Evolutionary conservation across 2,797 vertebrate species (phyloP).

Genomic region (Pampus argenteus): DNA sequence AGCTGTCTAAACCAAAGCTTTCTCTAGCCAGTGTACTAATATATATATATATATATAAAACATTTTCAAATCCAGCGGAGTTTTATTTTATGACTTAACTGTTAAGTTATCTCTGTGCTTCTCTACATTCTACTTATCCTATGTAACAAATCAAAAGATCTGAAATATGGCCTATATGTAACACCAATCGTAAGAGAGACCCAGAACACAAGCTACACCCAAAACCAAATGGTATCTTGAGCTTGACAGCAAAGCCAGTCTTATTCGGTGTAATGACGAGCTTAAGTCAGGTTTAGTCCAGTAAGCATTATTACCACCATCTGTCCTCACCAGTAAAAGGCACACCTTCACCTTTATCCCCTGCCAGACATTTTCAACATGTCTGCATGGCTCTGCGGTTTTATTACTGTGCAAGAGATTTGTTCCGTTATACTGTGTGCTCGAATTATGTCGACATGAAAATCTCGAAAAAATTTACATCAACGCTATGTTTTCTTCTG

Average conservation of each 20-base stretch:
- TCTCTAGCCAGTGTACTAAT: conserved; percentile 84
- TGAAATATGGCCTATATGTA: conserved; percentile 59
- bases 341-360: conserved; percentile 86
- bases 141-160: conserved; percentile 65
- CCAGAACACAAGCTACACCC: conserved; percentile 55
- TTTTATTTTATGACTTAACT: conserved; percentile 80
- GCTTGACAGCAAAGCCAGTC: conserved; percentile 54
- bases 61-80: conserved; percentile 87
- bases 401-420: conserved; percentile 59
- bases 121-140: conserved; percentile 84
- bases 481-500: conserved; percentile 31
- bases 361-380: conserved; percentile 51
- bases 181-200: conserved; percentile 55
- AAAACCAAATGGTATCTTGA: conserved; percentile 40
- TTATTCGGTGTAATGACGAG: conserved; percentile 47
- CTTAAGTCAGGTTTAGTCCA: conserved; percentile 50
- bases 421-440: conserved; percentile 42
- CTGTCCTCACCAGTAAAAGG: conserved; percentile 89
- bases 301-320: conserved; percentile 83
- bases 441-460: conserved; percentile 39
- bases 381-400: conserved; percentile 55
- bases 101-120: conserved; percentile 83
- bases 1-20: conserved; percentile 88
- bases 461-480: conserved; percentile 43
- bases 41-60: conserved; percentile 86